These are phyloP conservation scores for Orchesella flavescens DNA, from an alignment of 2,888 invertebrate genomes.

Conservation along the genomic window DNA sequence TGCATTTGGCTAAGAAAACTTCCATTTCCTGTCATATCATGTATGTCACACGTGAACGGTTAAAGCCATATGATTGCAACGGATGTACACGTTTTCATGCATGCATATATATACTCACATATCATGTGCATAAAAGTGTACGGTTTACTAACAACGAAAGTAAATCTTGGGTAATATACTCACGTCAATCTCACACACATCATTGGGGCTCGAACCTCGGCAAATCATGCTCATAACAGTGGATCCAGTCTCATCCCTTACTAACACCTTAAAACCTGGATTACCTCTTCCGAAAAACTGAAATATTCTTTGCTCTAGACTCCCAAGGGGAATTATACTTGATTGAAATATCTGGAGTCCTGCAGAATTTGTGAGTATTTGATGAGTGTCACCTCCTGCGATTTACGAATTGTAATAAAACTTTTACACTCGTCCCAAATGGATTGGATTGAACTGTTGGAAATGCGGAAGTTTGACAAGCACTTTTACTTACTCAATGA, in stretches of 20 bases:
- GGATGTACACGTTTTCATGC: not conserved
- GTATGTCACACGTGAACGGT: constrained; percentile 27
- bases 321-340: not conserved
- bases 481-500: constrained; percentile 13
- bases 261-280: constrained; percentile 26
- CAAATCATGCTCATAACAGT: constrained; percentile 10
- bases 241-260: constrained; percentile 5
- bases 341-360: constrained; percentile 10
- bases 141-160: not conserved
- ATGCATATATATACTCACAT: not conserved
- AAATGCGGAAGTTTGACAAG: not conserved
- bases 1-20: constrained; percentile 30
- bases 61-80: not conserved
- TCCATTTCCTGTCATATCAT: constrained; percentile 49
- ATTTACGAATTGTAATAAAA: constrained; percentile 2
- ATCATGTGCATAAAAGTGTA: not conserved
- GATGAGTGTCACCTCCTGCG: constrained; percentile 15
- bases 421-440: not conserved
- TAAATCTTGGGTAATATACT: constrained; percentile 1
- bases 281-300: not conserved
- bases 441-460: not conserved
- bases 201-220: constrained; percentile 5
- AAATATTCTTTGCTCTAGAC: not conserved
- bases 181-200: constrained; percentile 16
- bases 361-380: not conserved